Percentiles rank a stretch among this genome's conserved stretches.
These are phyloP conservation scores for Torymus texanus DNA, from an alignment of 2,888 invertebrate genomes.

Conservation along the genomic window DNA sequence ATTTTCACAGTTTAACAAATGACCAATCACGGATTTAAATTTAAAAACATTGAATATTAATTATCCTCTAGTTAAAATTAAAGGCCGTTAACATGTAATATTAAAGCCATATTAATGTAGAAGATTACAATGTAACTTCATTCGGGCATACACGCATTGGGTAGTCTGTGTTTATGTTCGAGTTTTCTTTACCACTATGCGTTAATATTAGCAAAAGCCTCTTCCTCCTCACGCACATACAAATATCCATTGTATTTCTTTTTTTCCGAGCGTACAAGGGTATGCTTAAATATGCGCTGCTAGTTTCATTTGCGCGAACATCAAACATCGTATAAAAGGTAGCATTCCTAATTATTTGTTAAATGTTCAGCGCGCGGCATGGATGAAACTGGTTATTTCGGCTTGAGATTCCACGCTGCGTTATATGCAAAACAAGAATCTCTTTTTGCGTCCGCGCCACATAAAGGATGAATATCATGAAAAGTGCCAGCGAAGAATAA, in stretches of 20 bases:
- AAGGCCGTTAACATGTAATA: background rate
- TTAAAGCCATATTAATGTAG: background rate
- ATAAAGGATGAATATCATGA: constrained; percentile 29
- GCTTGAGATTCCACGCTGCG: constrained; percentile 19
- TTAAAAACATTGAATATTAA: no score
- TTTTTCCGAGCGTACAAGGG: background rate
- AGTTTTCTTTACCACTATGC: background rate
- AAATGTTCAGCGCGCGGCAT: constrained; percentile 10
- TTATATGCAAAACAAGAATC: constrained; percentile 25
- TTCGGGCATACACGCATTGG: background rate
- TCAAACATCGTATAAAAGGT: constrained; percentile 30
- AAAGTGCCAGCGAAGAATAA: constrained; percentile 18
- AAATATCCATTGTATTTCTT: constrained; percentile 6
- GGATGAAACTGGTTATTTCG: constrained; percentile 25
- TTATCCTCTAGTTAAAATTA: background rate
- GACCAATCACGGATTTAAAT: no score
- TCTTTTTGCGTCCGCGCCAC: constrained; percentile 14
- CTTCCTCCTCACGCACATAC: background rate
- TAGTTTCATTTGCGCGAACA: constrained; percentile 28
- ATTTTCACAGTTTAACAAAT: no score
- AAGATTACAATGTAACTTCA: background rate
- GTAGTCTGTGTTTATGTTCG: background rate
- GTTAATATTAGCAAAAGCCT: constrained; percentile 3
- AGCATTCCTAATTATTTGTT: constrained; percentile 39
- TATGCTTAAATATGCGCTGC: background rate